Percentiles rank a stretch among this genome's conserved stretches.
Conservation (phyloP, 2,113 vertebrate genomes). For the Perca schrenkii region DNA sequence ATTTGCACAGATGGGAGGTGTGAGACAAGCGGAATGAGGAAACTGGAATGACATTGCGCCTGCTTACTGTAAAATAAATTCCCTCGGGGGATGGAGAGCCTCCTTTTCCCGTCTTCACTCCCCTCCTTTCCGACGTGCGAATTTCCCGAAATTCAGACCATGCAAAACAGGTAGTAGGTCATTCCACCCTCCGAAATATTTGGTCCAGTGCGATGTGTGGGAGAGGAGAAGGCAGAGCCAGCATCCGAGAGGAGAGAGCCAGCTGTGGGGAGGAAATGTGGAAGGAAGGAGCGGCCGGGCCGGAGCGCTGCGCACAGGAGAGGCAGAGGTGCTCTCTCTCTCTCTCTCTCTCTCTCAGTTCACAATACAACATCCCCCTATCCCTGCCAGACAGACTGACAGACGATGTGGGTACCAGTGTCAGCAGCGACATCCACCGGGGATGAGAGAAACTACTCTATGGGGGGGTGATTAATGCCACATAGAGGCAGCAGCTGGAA, state of each 20-base stretch:
- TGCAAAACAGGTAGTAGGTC: conserved; percentile 66
- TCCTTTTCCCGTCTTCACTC: conserved; percentile 69
- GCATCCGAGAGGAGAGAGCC: conserved; percentile 69
- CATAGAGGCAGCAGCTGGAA: conserved; percentile 34
- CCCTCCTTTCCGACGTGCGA: conserved; percentile 74
- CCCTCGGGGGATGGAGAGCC: conserved; percentile 74
- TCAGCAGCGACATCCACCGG: conserved; percentile 68
- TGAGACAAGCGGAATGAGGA: conserved; percentile 50
- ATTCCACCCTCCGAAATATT: conserved; percentile 63
- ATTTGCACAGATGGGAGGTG: conserved; percentile 48
- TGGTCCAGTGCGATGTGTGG: conserved; percentile 45
- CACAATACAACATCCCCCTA: conserved; percentile 57
- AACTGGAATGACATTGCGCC: conserved; percentile 74
- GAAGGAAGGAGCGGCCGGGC: conserved; percentile 77
- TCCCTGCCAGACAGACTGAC: conserved; percentile 67
- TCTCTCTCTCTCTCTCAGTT: conserved; percentile 18
- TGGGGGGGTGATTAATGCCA: conserved; percentile 24
- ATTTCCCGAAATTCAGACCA: conserved; percentile 75
- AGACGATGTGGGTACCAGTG: conserved; percentile 65
- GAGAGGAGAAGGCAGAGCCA: conserved; percentile 48
- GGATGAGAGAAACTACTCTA: conserved; percentile 43
- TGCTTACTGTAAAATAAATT: conserved; percentile 82
- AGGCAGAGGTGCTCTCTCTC: conserved; percentile 61
- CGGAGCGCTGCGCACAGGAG: conserved; percentile 79
- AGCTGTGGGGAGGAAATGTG: conserved; percentile 73